These are phyloP conservation scores for Pachycephus smyrnensis DNA, from an alignment of 2,888 invertebrate species.

Conservation along the genomic window DNA sequence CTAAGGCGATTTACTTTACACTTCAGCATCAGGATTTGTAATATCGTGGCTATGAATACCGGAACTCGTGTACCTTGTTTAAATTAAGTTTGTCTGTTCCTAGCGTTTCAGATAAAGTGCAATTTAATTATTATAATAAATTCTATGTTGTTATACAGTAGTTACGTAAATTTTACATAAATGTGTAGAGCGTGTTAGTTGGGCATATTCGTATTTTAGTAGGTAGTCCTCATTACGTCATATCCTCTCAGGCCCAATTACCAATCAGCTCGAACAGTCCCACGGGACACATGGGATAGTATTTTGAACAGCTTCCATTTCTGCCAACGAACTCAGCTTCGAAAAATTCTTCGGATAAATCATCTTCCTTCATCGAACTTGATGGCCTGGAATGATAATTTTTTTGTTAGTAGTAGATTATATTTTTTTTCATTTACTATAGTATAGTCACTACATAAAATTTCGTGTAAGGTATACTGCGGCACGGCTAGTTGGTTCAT, in stretches of 20 bases:
- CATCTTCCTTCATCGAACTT: slow-evolving; percentile 70
- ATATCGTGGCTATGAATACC: not conserved
- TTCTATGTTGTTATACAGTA: not conserved
- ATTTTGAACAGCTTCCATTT: slow-evolving; percentile 69
- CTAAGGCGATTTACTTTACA: not conserved
- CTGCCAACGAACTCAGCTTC: slow-evolving; percentile 72
- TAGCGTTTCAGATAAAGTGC: not conserved
- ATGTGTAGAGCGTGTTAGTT: not conserved
- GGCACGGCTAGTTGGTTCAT: not conserved
- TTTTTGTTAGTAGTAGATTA: not conserved
- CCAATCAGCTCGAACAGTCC: slow-evolving; percentile 73
- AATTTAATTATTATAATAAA: not conserved
- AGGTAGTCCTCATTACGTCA: not conserved
- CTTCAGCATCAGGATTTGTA: not conserved
- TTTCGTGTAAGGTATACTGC: not conserved
- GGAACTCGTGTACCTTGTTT: not conserved
- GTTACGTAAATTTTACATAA: not conserved
- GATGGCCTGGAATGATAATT: slow-evolving; percentile 70
- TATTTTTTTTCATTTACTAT: not conserved
- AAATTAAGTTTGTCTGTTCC: not conserved
- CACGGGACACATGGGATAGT: slow-evolving; percentile 68
- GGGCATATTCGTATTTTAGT: not conserved
- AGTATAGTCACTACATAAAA: not conserved
- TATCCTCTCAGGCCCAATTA: slow-evolving; percentile 32
- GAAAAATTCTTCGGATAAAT: slow-evolving; percentile 69